Evolutionary conservation across 2,797 vertebrate genomes (phyloP), one percentile per base, ranked within the genome.

Genomic region (Martes flavigula): DNA sequence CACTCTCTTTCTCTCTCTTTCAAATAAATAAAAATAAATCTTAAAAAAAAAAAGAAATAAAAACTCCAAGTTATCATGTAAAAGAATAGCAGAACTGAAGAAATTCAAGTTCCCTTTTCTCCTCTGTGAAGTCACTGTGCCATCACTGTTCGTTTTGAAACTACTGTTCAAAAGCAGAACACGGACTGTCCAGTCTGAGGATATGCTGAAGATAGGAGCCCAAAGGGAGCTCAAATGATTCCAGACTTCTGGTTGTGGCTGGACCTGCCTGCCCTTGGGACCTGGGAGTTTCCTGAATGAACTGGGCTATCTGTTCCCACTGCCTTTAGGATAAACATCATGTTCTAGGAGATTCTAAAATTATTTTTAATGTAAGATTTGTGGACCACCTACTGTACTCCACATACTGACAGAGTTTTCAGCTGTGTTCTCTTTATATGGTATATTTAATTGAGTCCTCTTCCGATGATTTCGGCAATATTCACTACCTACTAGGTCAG

Each of bases 231-330:
- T 4, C 30, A 25, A 35, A 25, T 25, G n/a, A 66, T 66, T 32
- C 32, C 21, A 43, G 4, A 30, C 18, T 30, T 51, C 15, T 4
- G 1, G 7, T 4, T 27, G 0, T 1, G 12, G 10, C 0, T 56
- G 73, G 5, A 18, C 20, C 73, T 14, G 14, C 40, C n/a, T 2
- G n/a, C 0, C 1, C 0, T 48, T 7, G 68, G 38, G 21, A 10
- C 9, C 51, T 7, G 25, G 11, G 20, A 40, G 12, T 38, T 81
- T n/a, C 40, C n/a, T 23, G 4, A 3, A 9, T 7, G 78, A 58
- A 32, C 54, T 40, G 15, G 51, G 54, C 15, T 35, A 2, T 4
- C 21, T 70, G 35, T 1, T 6, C 30, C 48, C 20, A 9, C 2
- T 21, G 51, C 35, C 73, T 23, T 54, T 15, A 30, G 25, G 58